Evolutionary conservation across 2,797 vertebrate species (phyloP).

Genomic region (Tapirus indicus): DNA sequence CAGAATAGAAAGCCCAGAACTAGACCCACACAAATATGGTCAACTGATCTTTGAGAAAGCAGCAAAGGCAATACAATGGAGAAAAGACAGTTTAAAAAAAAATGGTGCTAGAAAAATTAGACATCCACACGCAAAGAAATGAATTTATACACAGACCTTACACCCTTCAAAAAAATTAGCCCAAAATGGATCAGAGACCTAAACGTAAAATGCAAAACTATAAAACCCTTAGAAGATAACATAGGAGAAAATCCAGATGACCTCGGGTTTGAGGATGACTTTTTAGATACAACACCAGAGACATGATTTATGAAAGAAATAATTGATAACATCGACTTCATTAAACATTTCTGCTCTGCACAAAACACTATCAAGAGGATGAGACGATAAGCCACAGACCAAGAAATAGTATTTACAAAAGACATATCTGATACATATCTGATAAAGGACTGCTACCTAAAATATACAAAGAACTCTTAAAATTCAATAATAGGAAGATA

Average conservation of each 20-base stretch:
- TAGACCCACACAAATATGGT: not conserved
- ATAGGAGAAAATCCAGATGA: not conserved
- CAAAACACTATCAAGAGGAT: not conserved
- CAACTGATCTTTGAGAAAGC: not conserved
- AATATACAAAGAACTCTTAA: no score
- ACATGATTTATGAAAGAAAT: not conserved
- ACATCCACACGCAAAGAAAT: not conserved
- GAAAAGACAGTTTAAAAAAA: not conserved
- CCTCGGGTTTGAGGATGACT: not conserved
- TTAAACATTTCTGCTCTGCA: not conserved
- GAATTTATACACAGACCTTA: not conserved
- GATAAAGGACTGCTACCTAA: no score
- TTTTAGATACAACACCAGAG: not conserved
- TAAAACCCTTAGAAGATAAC: not conserved
- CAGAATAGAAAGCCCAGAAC: not conserved
- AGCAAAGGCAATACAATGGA: not conserved
- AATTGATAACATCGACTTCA: not conserved
- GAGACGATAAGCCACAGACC: not conserved
- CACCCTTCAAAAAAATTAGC: not conserved
- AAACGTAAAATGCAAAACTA: not conserved
- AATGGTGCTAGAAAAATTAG: not conserved
- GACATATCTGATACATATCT: not conserved
- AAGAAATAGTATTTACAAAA: not conserved
- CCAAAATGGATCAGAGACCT: not conserved
- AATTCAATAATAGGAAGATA: no score